Base-by-base conservation (phyloP, 92 coral and sea anemone genomes). In the Heteractis magnifica region DNA sequence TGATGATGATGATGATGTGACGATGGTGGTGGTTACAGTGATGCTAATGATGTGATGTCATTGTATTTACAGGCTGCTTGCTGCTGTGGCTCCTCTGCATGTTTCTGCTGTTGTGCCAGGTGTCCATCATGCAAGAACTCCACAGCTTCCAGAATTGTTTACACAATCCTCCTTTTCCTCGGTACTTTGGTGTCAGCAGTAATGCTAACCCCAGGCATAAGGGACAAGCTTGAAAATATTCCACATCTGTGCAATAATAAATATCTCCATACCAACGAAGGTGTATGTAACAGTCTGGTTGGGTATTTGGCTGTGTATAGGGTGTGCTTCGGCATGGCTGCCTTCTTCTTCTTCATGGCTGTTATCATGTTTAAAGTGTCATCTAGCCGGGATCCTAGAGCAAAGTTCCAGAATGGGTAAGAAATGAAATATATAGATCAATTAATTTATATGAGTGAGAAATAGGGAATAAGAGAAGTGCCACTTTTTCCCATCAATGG, bases 341-440 rank as follows among this genome's bases (percentile, higher is more conserved):
- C 90, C 6, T 97, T 97, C 90, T 97, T 97, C 91, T 71, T 94
- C 23, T 58, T 97, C 62, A 81, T 97, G 91, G 93, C 93, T 10
- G 65, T 97, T 56, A 90, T 97, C 58, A 94, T 91, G 98, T 86
- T 94, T 68, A 94, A 94, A 79, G 98, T 97, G n/a, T 76, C 88
- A 44, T 92, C 94, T 73, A 97, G 99, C 76, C 79, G 90, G 56
- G 99, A 97, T 81, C 94, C 94, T 9, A 78, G 99, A 79, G 98
- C 98, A 50, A 97, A 94, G 84, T 97, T 96, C 73, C 99, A 97
- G 80, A 97, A 97, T 90, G 99, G 99, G 99, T 97, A 83, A 87
- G 89, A 59, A 49, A 16, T 4, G 1, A 3, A 13, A 41, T 15
- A 26, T 48, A 15, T 50, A 16, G 12, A 49, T 0, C 6, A 1